Evolutionary conservation across 2,888 invertebrate genomes (phyloP), one percentile per base, ranked within the genome.

Genomic region (Tinea pellionella): DNA sequence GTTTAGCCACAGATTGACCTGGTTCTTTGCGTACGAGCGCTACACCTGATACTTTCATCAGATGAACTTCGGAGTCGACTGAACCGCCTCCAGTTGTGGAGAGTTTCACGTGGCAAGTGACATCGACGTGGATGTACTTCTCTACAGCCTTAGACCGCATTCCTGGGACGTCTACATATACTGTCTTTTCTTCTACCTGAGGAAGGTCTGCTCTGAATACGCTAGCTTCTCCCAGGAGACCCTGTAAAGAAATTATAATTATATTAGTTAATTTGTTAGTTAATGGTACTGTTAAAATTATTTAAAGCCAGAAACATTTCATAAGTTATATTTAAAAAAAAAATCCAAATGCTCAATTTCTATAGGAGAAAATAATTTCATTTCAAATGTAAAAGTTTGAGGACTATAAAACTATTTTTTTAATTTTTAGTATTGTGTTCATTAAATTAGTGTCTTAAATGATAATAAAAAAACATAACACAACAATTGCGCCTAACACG

Each of bases 181-280:
- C 88, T 62, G 90, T 91, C 72, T 83, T 89, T 75, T 91, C 89
- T 72, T 92, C 91, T n/a, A 86, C 81, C 76, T 93, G 92, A 0
- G 92, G 91, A 63, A 89, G 77, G 71, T 92, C 92, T 37, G 91
- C 90, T 62, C 92, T 88, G 77, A 92, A 92, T 0, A 93, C 92
- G 60, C 82, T 82, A 0, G 92, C 92, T 69, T 91, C 89, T 3
- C 93, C 93, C 37, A 92, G 73, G 56, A 87, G 68, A 63, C 85
- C 87, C 88, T 88, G 67, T 30, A 69, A 72, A 61, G 60, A 68
- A 68, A 63, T 63, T 37, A 12, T 37, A 3, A 24, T 24, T 3
- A 24, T 3, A 24, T 24, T 24, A 65, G 66, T 24, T 24, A 24
- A 65, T 12, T 29, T 47, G 53, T 19, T 15, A 57, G 24, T n/a